A percentile compares a stretch with the other conserved stretches of the same genome.
Evolutionary conservation across 2,888 invertebrate genomes (phyloP).

Genomic region (Synanthedon formicaeformis): DNA sequence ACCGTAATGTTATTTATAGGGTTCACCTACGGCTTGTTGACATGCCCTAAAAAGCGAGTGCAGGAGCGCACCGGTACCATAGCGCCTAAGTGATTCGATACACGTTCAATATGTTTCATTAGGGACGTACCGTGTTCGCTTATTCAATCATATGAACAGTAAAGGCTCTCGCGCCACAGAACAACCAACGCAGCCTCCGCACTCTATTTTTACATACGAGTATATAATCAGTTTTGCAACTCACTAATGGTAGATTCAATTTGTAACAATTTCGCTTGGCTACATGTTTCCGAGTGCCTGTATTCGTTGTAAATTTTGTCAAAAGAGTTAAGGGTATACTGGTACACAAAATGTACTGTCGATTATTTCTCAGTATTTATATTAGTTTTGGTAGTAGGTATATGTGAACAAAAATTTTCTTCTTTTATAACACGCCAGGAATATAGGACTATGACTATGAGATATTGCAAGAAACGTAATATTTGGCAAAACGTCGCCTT

Average conservation of each 20-base stretch:
- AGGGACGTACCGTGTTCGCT: conserved; percentile 53
- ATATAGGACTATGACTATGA: no score
- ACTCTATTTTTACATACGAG: conserved; percentile 35
- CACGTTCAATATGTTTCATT: conserved; percentile 70
- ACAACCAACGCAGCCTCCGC: conserved; percentile 29
- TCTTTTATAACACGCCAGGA: no score
- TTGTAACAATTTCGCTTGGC: conserved; percentile 13
- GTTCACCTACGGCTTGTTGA: conserved; percentile 62
- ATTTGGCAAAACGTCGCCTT: no score
- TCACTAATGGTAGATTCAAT: conserved; percentile 48
- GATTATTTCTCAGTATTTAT: background rate
- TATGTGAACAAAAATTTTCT: no score
- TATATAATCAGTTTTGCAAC: conserved; percentile 55
- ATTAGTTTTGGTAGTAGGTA: no score
- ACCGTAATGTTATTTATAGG: conserved; percentile 59
- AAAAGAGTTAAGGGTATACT: background rate
- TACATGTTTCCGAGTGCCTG: background rate
- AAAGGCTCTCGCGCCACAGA: conserved; percentile 34
- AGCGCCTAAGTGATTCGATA: conserved; percentile 66
- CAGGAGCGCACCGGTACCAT: conserved; percentile 45
- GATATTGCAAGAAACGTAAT: no score
- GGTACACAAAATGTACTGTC: no score
- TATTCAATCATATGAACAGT: conserved; percentile 64
- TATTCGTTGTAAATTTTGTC: background rate
- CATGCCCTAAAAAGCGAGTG: conserved; percentile 53